Conservation (phyloP, 2,888 invertebrate species). For the Boloria selene region DNA sequence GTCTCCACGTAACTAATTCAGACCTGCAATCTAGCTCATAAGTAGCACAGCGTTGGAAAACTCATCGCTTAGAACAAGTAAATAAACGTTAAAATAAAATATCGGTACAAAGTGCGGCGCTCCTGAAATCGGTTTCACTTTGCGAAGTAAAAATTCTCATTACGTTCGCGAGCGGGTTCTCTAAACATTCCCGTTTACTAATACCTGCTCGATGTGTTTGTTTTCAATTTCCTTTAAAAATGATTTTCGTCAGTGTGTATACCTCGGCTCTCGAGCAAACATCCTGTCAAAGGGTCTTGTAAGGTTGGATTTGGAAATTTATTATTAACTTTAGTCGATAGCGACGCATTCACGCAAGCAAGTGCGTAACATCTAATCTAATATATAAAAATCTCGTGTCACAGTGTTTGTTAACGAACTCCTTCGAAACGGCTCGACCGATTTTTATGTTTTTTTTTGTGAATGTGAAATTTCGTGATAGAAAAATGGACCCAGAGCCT, state of each 20-base stretch:
- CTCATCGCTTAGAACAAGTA: background rate
- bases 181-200: conserved; percentile 26
- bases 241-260: conserved; percentile 53
- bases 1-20: too few species aligned
- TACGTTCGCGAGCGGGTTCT: conserved; percentile 17
- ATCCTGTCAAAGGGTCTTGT: conserved; percentile 11
- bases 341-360: background rate
- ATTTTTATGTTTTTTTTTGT: too few species aligned
- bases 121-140: conserved; percentile 5
- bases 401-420: too few species aligned
- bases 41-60: background rate
- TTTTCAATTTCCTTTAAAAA: conserved; percentile 61
- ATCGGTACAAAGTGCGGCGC: conserved; percentile 1
- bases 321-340: conserved; percentile 13
- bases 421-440: too few species aligned
- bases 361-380: conserved; percentile 4
- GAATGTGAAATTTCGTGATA: too few species aligned
- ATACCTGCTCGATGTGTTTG: conserved; percentile 52
- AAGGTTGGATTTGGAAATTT: conserved; percentile 19
- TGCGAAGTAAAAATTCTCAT: conserved; percentile 12
- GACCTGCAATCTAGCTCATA: too few species aligned
- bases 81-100: conserved; percentile 7
- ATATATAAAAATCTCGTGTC: background rate
- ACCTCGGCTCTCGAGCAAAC: conserved; percentile 9
- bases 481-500: too few species aligned